A percentile compares a stretch with the other conserved stretches of the same genome.
These are phyloP conservation scores for Poliocrania exsul DNA, from an alignment of 2,797 vertebrate species.

Conservation along the genomic window DNA sequence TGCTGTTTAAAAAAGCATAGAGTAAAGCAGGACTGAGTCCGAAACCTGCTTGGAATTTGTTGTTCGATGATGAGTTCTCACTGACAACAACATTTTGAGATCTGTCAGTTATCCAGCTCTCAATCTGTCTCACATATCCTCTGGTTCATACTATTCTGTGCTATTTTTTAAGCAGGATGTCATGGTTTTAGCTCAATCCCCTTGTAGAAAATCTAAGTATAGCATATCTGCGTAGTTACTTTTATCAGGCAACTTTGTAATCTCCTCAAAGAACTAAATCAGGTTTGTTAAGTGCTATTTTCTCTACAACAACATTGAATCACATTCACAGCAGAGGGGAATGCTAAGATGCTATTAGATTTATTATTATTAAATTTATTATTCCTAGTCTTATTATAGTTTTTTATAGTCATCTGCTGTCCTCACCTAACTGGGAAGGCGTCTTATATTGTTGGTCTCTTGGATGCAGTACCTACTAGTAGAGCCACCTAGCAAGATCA, in stretches of 20 bases:
- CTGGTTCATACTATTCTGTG: conserved; percentile 54
- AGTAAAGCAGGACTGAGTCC: neutral
- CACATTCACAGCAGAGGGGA: conserved; percentile 17
- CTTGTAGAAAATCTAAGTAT: conserved; percentile 61
- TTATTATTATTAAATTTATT: neutral
- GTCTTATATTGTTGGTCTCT: neutral
- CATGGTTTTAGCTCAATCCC: conserved; percentile 60
- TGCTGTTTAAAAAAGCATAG: neutral
- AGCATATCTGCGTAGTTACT: conserved; percentile 64
- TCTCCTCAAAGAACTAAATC: conserved; percentile 52
- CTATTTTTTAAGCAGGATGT: conserved; percentile 63
- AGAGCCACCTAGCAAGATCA: neutral
- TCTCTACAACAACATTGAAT: conserved; percentile 54
- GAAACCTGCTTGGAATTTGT: conserved; percentile 13
- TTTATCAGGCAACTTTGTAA: conserved; percentile 59
- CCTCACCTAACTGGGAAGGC: neutral
- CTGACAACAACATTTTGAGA: conserved; percentile 57
- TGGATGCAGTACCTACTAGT: neutral
- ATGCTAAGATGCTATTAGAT: neutral
- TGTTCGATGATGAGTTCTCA: conserved; percentile 13
- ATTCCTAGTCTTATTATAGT: neutral
- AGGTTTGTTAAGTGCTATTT: conserved; percentile 55
- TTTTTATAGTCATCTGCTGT: neutral
- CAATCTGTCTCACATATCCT: conserved; percentile 52
- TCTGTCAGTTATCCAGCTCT: conserved; percentile 61